phyloP scores from a whole-genome alignment of 30 jellyfish, hydroid and myxozoan genomes.

The Hydractinia symbiolongicarpus region DNA sequence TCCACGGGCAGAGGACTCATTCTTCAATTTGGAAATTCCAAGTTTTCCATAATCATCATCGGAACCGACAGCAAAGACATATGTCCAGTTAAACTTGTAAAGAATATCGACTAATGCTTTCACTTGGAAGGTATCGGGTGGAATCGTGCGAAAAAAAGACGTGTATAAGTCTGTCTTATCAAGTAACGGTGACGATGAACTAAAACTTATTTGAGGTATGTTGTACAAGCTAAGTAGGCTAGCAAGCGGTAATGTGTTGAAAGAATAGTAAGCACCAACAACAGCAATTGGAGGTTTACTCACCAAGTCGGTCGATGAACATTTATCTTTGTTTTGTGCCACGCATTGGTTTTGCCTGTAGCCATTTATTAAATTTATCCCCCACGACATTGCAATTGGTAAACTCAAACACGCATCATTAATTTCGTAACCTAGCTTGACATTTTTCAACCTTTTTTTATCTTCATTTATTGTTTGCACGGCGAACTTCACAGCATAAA shows the following conservation, averaged over 20 bases:
- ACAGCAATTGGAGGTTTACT: constrained; percentile 46
- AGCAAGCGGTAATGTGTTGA: constrained; percentile 67
- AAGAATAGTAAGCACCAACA: constrained; percentile 66
- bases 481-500: constrained; percentile 71
- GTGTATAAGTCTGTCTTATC: constrained; percentile 46
- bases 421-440: constrained; percentile 57
- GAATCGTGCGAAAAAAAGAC: constrained; percentile 83
- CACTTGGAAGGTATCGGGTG: constrained; percentile 71
- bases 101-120: constrained; percentile 65
- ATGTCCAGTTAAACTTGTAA: constrained; percentile 64
- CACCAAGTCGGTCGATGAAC: constrained; percentile 15
- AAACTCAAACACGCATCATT: constrained; percentile 61
- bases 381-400: constrained; percentile 69
- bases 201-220: constrained; percentile 77
- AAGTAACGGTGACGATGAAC: constrained; percentile 74
- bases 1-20: constrained; percentile 43
- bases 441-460: constrained; percentile 36
- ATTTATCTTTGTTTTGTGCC: constrained; percentile 45
- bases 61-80: constrained; percentile 75
- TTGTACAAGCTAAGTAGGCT: constrained; percentile 60
- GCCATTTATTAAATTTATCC: constrained; percentile 66
- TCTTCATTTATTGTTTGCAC: constrained; percentile 22
- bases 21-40: constrained; percentile 56
- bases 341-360: constrained; percentile 64
- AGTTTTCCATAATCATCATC: constrained; percentile 91